Evolutionary conservation across 2,113 vertebrate genomes (phyloP), one percentile per base, ranked within the genome.

Genomic region (Paradoxurus hermaphroditus): DNA sequence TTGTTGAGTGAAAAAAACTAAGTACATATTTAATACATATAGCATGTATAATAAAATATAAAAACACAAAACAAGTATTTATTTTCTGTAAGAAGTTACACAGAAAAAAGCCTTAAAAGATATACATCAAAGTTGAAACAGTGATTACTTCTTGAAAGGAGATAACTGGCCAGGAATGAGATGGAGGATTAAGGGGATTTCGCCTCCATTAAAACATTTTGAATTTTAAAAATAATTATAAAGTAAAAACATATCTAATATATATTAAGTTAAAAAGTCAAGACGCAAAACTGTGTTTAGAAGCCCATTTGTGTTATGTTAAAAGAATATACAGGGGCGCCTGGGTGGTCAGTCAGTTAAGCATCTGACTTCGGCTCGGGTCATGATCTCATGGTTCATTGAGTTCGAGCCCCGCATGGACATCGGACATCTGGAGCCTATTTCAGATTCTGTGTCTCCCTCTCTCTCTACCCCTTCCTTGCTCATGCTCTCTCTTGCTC

Each of bases 271-370:
- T 31, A 70, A 83, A 93, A 95, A 83, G 15, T 3, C 73, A 97
- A 84, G 44, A 88, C 46, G 49, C 59, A 75, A 68, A 93, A 91
- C 31, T 86, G 7, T 95, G 5, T 81, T 75, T n/a, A 90, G 41
- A 91, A 91, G 16, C 31, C 41, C 34, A 82, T 59, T 44, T 77
- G 44, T 78, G 13, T 82, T 82, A 72, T 44, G 19, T 34, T 88
- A 70, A 89, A 95, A 94, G 44, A 81, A 91, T 65, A 93, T 5
- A 85, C 10, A 72, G n/a, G n/a, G n/a, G n/a, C n/a, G n/a, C n/a
- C n/a, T n/a, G n/a, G n/a, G n/a, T n/a, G n/a, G n/a, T n/a, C n/a
- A n/a, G n/a, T n/a, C n/a, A n/a, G n/a, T n/a, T n/a, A n/a, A n/a
- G n/a, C n/a, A n/a, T n/a, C n/a, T n/a, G n/a, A n/a, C n/a, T n/a